A percentile compares a stretch with the other conserved stretches of the same genome.
These are phyloP conservation scores for Mesaphorura yosii DNA, from an alignment of 1,140 invertebrate species.

Conservation along the genomic window DNA sequence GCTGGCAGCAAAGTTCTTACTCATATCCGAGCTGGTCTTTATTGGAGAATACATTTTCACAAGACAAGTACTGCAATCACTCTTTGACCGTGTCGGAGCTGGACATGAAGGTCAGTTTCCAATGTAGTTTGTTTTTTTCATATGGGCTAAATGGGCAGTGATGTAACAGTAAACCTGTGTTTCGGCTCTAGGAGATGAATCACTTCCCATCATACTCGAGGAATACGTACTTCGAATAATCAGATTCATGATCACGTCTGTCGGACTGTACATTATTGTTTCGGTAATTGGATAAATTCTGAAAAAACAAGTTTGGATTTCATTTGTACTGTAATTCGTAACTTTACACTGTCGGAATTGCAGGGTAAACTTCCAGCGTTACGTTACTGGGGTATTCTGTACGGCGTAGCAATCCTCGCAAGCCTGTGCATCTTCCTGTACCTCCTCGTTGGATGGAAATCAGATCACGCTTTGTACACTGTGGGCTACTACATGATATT, in stretches of 20 bases:
- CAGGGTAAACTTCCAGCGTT: neutral
- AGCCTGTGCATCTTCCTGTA: slow-evolving; percentile 11
- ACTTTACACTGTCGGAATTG: neutral
- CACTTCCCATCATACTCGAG: neutral
- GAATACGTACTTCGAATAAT: slow-evolving; percentile 4
- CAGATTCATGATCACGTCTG: neutral
- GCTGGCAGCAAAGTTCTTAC: slow-evolving; percentile 14
- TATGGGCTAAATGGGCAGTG: too few relatives aligned
- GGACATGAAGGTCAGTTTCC: slow-evolving; percentile 18
- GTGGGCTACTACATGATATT: slow-evolving; percentile 16
- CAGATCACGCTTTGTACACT: slow-evolving; percentile 15
- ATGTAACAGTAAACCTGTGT: too few relatives aligned
- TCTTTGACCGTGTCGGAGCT: slow-evolving; percentile 10
- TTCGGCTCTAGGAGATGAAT: neutral
- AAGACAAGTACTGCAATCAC: neutral
- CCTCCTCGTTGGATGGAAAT: slow-evolving; percentile 12
- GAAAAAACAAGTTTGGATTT: too few relatives aligned
- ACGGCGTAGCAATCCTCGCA: neutral
- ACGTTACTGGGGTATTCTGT: neutral
- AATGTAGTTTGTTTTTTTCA: too few relatives aligned
- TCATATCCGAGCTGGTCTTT: slow-evolving; percentile 19
- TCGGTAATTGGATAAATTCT: too few relatives aligned
- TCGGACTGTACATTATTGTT: neutral
- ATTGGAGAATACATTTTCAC: slow-evolving; percentile 5
- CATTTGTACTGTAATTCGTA: too few relatives aligned